phyloP scores from a whole-genome alignment of 2,888 invertebrate species.

The Cryptocephalus moraei region DNA sequence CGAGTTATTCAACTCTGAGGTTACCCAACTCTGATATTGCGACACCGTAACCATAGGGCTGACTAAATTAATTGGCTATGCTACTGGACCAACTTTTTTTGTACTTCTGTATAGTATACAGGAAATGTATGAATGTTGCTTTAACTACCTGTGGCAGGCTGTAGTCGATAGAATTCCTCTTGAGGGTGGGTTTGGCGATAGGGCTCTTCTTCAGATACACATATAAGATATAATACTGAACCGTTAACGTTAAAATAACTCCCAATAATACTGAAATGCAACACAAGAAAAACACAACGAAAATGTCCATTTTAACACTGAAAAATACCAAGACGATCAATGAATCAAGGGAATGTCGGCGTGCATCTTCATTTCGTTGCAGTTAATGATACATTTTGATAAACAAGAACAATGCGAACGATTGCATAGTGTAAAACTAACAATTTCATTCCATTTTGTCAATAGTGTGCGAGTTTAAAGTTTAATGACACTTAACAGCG shows the following conservation, averaged over 20 bases:
- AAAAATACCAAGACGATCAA: too few relatives aligned
- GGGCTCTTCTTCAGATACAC: constrained; percentile 40
- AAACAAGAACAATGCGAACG: too few relatives aligned
- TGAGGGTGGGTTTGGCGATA: constrained; percentile 24
- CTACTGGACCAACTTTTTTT: too few relatives aligned
- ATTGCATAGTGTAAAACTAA: too few relatives aligned
- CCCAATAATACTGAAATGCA: constrained; percentile 43
- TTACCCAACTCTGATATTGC: neutral
- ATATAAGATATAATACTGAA: constrained; percentile 46
- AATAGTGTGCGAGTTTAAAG: too few relatives aligned
- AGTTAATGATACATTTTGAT: too few relatives aligned
- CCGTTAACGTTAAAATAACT: constrained; percentile 42
- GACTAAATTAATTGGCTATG: too few relatives aligned
- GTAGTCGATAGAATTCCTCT: constrained; percentile 35
- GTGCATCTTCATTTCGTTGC: too few relatives aligned
- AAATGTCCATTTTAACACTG: constrained; percentile 30
- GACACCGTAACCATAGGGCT: too few relatives aligned
- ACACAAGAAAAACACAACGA: constrained; percentile 39
- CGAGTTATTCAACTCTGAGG: neutral
- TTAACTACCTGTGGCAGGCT: constrained; percentile 41
- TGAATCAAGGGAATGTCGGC: too few relatives aligned
- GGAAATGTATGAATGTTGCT: constrained; percentile 1
- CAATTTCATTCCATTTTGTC: too few relatives aligned
- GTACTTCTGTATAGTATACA: neutral
- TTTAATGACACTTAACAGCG: too few relatives aligned